Conservation (phyloP, 2,113 vertebrate genomes). For the Nothocercus julius region DNA sequence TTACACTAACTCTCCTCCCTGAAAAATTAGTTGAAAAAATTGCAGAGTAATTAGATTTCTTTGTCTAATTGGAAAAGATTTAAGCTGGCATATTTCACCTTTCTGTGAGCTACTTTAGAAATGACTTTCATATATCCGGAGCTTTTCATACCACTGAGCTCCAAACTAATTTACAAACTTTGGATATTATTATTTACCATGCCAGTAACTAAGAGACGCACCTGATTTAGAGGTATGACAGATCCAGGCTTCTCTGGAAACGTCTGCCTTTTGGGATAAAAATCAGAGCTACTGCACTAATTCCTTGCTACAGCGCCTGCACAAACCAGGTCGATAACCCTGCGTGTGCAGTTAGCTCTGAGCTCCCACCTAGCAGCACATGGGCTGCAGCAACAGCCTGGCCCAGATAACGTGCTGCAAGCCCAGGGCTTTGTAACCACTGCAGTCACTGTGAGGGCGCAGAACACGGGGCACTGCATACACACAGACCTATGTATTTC, state of each 20-base stretch:
- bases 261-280: not conserved
- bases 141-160: not conserved
- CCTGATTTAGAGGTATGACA: not conserved
- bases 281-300: not conserved
- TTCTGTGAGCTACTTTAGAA: conserved; percentile 12
- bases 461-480: not conserved
- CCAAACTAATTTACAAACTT: conserved; percentile 31
- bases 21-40: conserved; percentile 43
- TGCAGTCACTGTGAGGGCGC: not conserved
- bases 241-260: not conserved
- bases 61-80: conserved; percentile 31
- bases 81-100: conserved; percentile 43
- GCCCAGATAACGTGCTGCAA: not conserved
- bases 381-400: not conserved
- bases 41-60: conserved; percentile 61
- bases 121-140: conserved; percentile 18
- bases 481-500: not conserved
- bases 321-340: not conserved
- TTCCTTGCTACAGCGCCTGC: not conserved
- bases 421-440: not conserved
- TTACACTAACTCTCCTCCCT: conserved; percentile 10
- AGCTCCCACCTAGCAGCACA: not conserved
- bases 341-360: fast-evolving
- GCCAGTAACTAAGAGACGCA: not conserved
- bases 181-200: not conserved